Evolutionary conservation across 2,797 vertebrate species (phyloP).

Genomic region (Myiotriccus ornatus): DNA sequence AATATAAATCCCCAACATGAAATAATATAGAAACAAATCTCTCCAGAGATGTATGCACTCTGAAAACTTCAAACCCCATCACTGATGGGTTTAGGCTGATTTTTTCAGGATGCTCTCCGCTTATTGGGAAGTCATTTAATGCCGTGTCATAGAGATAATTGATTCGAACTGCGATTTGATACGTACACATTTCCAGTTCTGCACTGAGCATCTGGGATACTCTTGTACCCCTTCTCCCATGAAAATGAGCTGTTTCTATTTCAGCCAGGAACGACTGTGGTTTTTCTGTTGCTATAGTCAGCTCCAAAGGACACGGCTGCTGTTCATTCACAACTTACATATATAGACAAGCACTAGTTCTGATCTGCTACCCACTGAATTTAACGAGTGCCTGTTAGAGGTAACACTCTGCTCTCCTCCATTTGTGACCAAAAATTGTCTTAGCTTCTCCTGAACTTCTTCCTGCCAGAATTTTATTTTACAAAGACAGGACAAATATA

Average conservation of each 20-base stretch:
- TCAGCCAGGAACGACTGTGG: neutral
- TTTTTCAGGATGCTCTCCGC: neutral
- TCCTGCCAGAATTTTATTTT: neutral
- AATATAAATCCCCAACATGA: neutral
- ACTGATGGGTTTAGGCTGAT: neutral
- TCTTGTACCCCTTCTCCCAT: neutral
- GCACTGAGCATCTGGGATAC: neutral
- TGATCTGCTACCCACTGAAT: neutral
- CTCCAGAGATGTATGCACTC: neutral
- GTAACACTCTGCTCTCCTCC: rapidly evolving
- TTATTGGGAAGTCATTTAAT: constrained; percentile 9
- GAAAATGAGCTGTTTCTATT: constrained; percentile 34
- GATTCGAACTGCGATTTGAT: neutral
- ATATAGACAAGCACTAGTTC: neutral
- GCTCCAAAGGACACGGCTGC: neutral
- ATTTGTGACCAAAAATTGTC: neutral
- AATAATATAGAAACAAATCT: neutral
- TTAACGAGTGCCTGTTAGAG: neutral
- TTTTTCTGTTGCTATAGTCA: neutral
- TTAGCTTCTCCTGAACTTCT: neutral
- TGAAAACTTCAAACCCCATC: neutral
- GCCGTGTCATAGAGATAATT: neutral
- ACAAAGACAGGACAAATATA: neutral
- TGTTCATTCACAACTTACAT: neutral
- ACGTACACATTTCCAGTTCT: neutral